Evolutionary conservation across 2,113 vertebrate species (phyloP), one percentile per base, ranked within the genome.

Genomic region (Phocoena phocoena): DNA sequence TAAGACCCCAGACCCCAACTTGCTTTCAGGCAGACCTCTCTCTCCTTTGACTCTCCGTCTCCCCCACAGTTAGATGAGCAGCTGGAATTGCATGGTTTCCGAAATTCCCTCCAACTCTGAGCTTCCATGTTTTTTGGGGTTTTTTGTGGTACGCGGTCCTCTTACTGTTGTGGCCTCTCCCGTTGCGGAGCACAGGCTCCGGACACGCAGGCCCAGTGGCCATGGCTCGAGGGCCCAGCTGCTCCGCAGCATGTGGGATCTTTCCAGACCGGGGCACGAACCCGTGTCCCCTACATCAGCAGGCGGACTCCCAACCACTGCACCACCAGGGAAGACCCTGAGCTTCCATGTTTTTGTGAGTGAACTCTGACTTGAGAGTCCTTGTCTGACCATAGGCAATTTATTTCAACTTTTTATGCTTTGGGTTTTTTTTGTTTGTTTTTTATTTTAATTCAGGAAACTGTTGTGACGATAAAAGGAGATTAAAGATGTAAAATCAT

Each of bases 361-460:
- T 87, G 60, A 86, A 71, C 33, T 10, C 3, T n/a, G 28, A 36
- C 28, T 33, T 67, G 12, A 90, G 25, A 67, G 62, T 26, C 14
- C 47, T 9, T 60, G 18, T 74, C 71, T 63, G 31, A 73, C 60
- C 20, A 26, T 5, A 55, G 26, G 28, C 47, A 83, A 63, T 67
- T 82, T 76, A 89, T 83, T 85, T 89, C 55, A 90, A 91, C 18
- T 36, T 86, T 71, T 58, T 81, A 26, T 65, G 47, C 26, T 80
- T 85, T 80, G 36, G 8, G 15, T 13, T 76, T 53, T 50, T 44
- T 44, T n/a, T n/a, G n/a, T n/a, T n/a, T n/a, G n/a, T n/a, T 50
- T 53, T 80, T 50, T 14, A n/a, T 80, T 25, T 23, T 9, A 68
- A 79, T 87, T 71, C 33, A 20, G 26, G 25, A 82, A 86, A 83